These are phyloP conservation scores for Calycopis cecrops DNA, from an alignment of 1,140 invertebrate genomes.

Conservation along the genomic window DNA sequence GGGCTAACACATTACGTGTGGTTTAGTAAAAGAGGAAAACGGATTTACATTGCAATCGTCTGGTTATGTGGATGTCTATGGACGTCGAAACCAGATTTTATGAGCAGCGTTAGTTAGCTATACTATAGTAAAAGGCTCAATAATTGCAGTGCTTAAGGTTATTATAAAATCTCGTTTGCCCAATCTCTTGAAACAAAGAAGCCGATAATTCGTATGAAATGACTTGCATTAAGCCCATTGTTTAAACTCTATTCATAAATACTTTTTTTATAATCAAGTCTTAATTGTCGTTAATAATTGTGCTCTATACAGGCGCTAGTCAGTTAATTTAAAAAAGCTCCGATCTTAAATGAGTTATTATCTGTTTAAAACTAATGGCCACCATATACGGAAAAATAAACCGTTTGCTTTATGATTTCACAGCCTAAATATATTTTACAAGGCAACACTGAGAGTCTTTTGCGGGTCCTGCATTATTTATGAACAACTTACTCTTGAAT, in stretches of 20 bases:
- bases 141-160: conserved; percentile 23
- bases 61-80: too few species aligned
- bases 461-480: conserved; percentile 54
- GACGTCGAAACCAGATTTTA: too few species aligned
- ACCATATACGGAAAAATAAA: conserved; percentile 32
- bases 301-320: conserved; percentile 28
- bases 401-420: conserved; percentile 6
- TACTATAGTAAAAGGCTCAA: too few species aligned
- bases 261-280: conserved; percentile 46
- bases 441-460: conserved; percentile 35
- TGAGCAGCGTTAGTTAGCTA: too few species aligned
- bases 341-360: conserved; percentile 10
- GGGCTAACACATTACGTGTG: too few species aligned
- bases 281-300: conserved; percentile 64
- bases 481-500: conserved; percentile 60
- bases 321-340: conserved; percentile 38
- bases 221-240: conserved; percentile 63
- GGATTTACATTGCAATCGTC: too few species aligned
- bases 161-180: conserved; percentile 60
- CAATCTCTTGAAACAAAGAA: conserved; percentile 62
- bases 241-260: conserved; percentile 46
- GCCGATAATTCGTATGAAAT: conserved; percentile 64
- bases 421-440: conserved; percentile 34
- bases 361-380: conserved; percentile 34
- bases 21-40: too few species aligned